Conservation (phyloP, 2,797 vertebrate species). For the Pseudocheirus occidentalis region DNA sequence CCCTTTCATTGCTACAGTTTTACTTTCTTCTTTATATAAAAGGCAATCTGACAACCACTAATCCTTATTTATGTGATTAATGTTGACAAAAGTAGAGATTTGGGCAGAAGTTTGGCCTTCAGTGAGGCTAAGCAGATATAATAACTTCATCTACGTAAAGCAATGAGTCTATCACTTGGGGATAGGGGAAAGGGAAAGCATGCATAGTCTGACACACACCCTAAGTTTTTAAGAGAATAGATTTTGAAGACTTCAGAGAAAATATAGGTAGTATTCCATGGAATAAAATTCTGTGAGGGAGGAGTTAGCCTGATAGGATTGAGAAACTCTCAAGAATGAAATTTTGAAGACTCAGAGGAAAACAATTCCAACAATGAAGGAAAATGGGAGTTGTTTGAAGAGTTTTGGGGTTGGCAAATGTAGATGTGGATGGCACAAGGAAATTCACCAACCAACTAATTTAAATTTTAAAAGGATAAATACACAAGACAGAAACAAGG, state of each 20-base stretch:
- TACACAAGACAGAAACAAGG: neutral
- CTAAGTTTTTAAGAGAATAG: neutral
- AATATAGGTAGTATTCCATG: neutral
- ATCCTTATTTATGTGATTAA: neutral
- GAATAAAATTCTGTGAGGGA: neutral
- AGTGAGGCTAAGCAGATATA: neutral
- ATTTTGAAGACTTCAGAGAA: neutral
- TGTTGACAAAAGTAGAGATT: neutral
- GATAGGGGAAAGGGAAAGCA: neutral
- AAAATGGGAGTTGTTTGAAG: neutral
- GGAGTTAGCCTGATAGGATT: neutral
- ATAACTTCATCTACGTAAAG: neutral
- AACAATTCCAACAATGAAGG: neutral
- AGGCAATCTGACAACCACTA: neutral
- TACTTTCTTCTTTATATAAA: neutral
- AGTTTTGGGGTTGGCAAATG: no score
- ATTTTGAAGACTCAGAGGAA: neutral
- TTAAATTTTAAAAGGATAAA: neutral
- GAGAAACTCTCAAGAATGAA: neutral
- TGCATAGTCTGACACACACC: neutral
- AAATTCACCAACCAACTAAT: neutral
- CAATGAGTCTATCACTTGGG: neutral
- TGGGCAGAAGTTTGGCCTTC: neutral
- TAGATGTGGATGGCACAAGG: neutral
- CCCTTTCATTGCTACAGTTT: neutral